Base-by-base conservation (phyloP, 2,113 vertebrate genomes). In the Vanacampus margaritifer region DNA sequence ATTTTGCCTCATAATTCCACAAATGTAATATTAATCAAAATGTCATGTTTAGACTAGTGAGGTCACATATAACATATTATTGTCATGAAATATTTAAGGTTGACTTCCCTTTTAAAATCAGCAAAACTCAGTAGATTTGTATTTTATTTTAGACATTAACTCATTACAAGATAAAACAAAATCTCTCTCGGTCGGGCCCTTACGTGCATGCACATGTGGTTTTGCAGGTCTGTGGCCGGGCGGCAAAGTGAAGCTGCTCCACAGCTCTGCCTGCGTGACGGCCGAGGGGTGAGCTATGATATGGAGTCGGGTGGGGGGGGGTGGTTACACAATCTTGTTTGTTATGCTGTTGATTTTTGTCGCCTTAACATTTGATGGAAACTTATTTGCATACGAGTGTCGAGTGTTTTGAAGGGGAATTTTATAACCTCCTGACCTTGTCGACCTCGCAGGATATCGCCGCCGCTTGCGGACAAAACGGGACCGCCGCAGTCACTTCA, bases 211-310 rank as follows among this genome's bases (percentile, higher is more conserved):
- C 63, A 11, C 61, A 24, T 78, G 65, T 59, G 3, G 71, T 24
- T 79, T 69, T 79, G 12, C 74, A 99, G 97, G 97, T 68, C 90
- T 99, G 69, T 89, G 94, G 62, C 96, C 96, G 5, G 95, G 96
- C 21, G 94, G 96, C 9, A 96, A 91, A 88, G 91, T 99, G 11
- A 99, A 98, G 73, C 74, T 99, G 76, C 93, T 95, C 17, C 95
- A 97, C 84, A 97, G 95, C 51, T 91, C 94, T 14, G 84, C 84
- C 26, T 63, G 94, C 69, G 86, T 84, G 16, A 62, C 94, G 39
- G 87, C 75, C 70, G 87, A 81, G 79, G 93, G 92, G 95, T 96
- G 81, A 91, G 92, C 69, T 62, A 71, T 41, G 73, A 87, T n/a
- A n/a, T n/a, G n/a, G n/a, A n/a, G n/a, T n/a, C n/a, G n/a, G n/a